Percentiles rank a stretch among this genome's conserved stretches.
These are phyloP conservation scores for Molothrus aeneus DNA, from an alignment of 2,797 vertebrate genomes.

Conservation along the genomic window DNA sequence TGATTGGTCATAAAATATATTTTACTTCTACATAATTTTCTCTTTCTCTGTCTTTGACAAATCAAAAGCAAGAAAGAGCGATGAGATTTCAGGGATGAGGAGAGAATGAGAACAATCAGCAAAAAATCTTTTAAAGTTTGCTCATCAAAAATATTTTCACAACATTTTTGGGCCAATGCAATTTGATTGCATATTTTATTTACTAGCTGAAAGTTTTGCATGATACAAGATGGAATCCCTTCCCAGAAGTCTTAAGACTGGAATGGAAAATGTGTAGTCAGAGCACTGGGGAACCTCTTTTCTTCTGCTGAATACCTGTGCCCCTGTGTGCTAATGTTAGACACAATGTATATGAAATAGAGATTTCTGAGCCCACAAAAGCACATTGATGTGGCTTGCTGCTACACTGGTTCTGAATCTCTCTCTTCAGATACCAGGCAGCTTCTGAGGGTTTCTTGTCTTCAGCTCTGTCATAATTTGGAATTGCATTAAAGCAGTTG, in stretches of 20 bases:
- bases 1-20: not conserved
- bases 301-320: not conserved
- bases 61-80: not conserved
- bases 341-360: not conserved
- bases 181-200: not conserved
- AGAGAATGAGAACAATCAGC: not conserved
- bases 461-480: not conserved
- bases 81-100: not conserved
- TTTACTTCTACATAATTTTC: not conserved
- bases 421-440: not conserved
- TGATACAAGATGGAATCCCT: not conserved
- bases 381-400: not conserved
- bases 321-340: not conserved
- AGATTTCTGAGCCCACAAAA: not conserved
- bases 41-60: not conserved
- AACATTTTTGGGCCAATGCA: not conserved
- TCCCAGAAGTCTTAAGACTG: not conserved
- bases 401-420: not conserved
- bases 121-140: not conserved
- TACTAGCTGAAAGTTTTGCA: not conserved
- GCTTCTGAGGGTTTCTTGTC: not conserved
- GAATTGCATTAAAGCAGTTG: not conserved
- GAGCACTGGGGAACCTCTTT: not conserved
- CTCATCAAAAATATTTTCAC: not conserved
- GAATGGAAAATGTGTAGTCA: not conserved